These are phyloP conservation scores for Chironomus tentans DNA, from an alignment of 2,888 invertebrate species.

Conservation along the genomic window DNA sequence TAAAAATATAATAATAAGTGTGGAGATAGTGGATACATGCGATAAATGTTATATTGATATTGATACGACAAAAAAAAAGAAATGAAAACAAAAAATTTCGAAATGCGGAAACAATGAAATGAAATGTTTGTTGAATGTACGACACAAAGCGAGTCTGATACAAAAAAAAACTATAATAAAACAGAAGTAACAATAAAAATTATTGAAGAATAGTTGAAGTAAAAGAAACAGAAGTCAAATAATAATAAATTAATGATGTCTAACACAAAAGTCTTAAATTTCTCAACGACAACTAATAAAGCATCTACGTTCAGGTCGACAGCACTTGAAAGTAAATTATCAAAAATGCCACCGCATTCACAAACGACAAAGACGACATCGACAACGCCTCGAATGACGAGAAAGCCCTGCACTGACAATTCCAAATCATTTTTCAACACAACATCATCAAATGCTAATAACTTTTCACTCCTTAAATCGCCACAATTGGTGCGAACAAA, in stretches of 20 bases:
- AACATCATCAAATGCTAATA: background rate
- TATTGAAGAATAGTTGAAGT: constrained; percentile 5
- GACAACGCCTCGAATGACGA: background rate
- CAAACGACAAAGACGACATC: background rate
- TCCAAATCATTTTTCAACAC: too few relatives aligned
- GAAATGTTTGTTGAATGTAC: constrained; percentile 8
- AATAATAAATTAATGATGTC: background rate
- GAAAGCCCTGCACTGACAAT: background rate
- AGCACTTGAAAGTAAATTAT: background rate
- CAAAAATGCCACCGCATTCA: background rate
- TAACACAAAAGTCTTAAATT: constrained; percentile 22
- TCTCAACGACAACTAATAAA: constrained; percentile 3
- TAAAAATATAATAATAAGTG: too few relatives aligned
- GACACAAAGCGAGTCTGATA: background rate
- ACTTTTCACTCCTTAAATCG: constrained; percentile 7
- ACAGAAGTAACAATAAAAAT: background rate
- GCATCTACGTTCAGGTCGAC: background rate
- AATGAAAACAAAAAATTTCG: constrained; percentile 4
- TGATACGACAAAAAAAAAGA: background rate
- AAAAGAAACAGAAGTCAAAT: background rate
- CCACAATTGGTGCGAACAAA: constrained; percentile 23
- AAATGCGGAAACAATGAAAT: constrained; percentile 10
- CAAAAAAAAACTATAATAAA: background rate
- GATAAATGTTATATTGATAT: background rate
- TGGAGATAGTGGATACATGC: background rate